Evolutionary conservation across 2,113 vertebrate species (phyloP).

Genomic region (Gadus macrocephalus): DNA sequence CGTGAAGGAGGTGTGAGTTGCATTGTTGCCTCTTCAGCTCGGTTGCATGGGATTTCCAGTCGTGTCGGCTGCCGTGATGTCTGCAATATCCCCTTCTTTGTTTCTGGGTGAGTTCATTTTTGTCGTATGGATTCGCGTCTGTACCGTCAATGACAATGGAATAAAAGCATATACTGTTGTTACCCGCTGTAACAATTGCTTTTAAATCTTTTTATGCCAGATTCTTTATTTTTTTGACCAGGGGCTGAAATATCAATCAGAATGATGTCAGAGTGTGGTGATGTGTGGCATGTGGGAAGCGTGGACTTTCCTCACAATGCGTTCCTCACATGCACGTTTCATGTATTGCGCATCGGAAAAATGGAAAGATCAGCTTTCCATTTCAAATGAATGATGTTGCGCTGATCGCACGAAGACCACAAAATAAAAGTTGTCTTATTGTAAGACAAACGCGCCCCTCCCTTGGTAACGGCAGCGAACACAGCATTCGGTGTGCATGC

Average conservation of each 20-base stretch:
- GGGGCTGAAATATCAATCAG: background rate
- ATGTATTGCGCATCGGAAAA: background rate
- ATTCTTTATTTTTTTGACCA: conserved; percentile 3
- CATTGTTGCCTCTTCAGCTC: conserved; percentile 56
- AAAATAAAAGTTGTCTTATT: no score
- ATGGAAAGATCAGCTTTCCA: background rate
- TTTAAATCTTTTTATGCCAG: background rate
- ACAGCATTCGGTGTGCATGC: no score
- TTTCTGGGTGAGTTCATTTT: conserved; percentile 66
- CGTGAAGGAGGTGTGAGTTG: conserved; percentile 57
- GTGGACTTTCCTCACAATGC: background rate
- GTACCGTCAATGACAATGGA: conserved; percentile 1
- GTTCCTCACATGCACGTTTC: no score
- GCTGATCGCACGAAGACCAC: no score
- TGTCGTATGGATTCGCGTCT: background rate
- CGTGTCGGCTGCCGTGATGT: conserved; percentile 64
- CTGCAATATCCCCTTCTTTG: conserved; percentile 67
- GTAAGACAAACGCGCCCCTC: no score
- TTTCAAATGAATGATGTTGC: conserved; percentile 1
- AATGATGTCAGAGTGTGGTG: conserved; percentile 54
- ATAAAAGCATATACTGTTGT: background rate
- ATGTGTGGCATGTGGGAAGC: background rate
- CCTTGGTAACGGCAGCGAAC: no score
- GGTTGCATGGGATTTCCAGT: conserved; percentile 60
- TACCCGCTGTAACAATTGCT: background rate